A percentile compares a stretch with the other conserved stretches of the same genome.
phyloP scores from a whole-genome alignment of 2,797 vertebrate species.

The Kryptopterus vitreolus region DNA sequence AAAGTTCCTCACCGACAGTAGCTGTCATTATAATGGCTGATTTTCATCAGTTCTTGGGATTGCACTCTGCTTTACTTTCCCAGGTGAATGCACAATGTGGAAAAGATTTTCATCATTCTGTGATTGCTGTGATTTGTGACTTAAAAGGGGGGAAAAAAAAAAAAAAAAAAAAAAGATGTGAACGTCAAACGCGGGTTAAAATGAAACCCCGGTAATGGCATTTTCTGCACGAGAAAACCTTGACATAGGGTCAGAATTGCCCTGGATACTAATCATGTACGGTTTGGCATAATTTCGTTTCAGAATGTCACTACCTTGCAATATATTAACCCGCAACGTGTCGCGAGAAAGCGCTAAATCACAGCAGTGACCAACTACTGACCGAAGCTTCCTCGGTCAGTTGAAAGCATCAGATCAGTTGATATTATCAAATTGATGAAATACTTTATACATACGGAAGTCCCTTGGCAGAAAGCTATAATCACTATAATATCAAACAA shows the following conservation, averaged over 20 bases:
- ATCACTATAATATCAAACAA: not conserved
- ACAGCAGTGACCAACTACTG: not conserved
- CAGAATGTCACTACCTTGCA: not conserved
- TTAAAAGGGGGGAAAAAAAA: not conserved
- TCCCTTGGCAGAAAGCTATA: not conserved
- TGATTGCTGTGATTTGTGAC: constrained; percentile 3
- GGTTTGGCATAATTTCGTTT: not conserved
- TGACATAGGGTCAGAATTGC: not conserved
- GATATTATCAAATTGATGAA: not conserved
- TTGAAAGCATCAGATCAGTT: not conserved
- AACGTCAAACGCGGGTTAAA: not conserved
- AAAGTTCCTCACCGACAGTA: not conserved
- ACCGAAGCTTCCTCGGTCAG: not conserved
- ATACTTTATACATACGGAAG: not conserved
- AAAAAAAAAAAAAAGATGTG: not conserved
- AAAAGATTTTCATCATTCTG: not conserved
- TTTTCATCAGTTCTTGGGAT: constrained; percentile 8
- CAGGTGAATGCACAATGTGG: not conserved
- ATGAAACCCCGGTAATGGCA: not conserved
- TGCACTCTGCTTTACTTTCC: not conserved
- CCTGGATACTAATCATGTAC: not conserved
- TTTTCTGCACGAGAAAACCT: not conserved
- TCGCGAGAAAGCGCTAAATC: not conserved
- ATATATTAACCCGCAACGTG: not conserved
- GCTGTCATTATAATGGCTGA: constrained; percentile 6